Conservation (phyloP, 1,140 invertebrate genomes). For the Nephila pilipes region DNA sequence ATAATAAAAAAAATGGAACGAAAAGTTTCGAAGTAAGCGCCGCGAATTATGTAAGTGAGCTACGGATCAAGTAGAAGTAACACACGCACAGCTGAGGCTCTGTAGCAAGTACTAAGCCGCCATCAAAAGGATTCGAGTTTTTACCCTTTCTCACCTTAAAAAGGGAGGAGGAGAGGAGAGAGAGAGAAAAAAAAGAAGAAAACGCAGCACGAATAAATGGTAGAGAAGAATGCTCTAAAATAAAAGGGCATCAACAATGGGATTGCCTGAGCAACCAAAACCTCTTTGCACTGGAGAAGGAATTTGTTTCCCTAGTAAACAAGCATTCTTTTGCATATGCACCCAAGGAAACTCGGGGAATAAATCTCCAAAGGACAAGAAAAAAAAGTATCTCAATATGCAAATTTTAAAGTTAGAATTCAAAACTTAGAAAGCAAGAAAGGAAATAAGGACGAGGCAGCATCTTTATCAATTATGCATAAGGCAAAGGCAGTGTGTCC, state of each 20-base stretch:
- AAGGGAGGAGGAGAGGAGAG: not conserved
- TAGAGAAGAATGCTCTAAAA: not conserved
- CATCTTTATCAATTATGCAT: constrained; percentile 67
- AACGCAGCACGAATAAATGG: constrained; percentile 18
- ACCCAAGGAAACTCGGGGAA: constrained; percentile 37
- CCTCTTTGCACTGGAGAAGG: constrained; percentile 13
- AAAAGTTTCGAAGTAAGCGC: constrained; percentile 69
- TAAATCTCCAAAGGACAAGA: not conserved
- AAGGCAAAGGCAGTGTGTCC: not conserved
- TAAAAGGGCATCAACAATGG: constrained; percentile 59
- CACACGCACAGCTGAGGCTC: constrained; percentile 34
- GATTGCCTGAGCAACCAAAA: constrained; percentile 50
- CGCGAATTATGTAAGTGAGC: constrained; percentile 76
- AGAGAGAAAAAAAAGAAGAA: not conserved
- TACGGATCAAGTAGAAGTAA: constrained; percentile 65
- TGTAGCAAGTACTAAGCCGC: not conserved
- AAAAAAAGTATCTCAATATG: constrained; percentile 10
- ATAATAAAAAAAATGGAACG: constrained; percentile 11
- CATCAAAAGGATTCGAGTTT: constrained; percentile 62
- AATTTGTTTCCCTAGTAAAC: constrained; percentile 68
- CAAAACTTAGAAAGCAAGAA: constrained; percentile 8
- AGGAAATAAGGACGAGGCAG: constrained; percentile 14
- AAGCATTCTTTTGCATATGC: constrained; percentile 64
- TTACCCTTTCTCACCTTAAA: constrained; percentile 62
- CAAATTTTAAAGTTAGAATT: constrained; percentile 51